Conservation (phyloP, 2,888 invertebrate genomes). For the Elysia crispata region DNA sequence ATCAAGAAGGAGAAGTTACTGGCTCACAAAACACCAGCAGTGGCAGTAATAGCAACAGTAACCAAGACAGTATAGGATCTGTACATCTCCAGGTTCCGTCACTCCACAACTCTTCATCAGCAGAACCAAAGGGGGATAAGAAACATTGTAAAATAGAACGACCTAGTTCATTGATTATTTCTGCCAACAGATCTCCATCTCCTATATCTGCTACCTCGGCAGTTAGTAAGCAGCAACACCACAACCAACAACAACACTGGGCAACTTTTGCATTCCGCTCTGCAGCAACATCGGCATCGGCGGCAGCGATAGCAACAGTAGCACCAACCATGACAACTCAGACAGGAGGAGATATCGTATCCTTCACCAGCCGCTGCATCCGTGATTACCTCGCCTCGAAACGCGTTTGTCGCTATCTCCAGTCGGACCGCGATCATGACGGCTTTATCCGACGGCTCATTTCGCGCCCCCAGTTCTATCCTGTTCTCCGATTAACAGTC, state of each 20-base stretch:
- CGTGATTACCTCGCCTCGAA: constrained; percentile 55
- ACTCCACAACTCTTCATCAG: neutral
- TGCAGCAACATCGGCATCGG: no score
- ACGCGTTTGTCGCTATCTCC: constrained; percentile 53
- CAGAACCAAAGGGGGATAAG: constrained; percentile 15
- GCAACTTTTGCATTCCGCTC: no score
- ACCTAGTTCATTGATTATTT: constrained; percentile 34
- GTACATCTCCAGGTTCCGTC: constrained; percentile 36
- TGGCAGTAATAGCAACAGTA: neutral
- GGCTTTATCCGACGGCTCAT: constrained; percentile 49
- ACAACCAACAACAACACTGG: no score
- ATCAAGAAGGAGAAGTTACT: neutral
- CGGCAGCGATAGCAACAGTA: no score
- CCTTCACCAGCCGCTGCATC: constrained; percentile 55
- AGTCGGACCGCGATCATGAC: constrained; percentile 51
- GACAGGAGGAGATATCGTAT: constrained; percentile 45
- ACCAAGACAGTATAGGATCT: neutral
- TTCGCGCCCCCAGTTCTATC: constrained; percentile 51
- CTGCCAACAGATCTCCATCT: constrained; percentile 17
- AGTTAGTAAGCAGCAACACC: neutral
- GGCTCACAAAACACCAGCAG: neutral
- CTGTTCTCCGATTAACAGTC: constrained; percentile 50
- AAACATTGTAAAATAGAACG: constrained; percentile 21
- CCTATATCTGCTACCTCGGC: neutral
- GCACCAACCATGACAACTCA: constrained; percentile 16